Conservation (phyloP, 2,113 vertebrate species). For the Lasiurus borealis region DNA sequence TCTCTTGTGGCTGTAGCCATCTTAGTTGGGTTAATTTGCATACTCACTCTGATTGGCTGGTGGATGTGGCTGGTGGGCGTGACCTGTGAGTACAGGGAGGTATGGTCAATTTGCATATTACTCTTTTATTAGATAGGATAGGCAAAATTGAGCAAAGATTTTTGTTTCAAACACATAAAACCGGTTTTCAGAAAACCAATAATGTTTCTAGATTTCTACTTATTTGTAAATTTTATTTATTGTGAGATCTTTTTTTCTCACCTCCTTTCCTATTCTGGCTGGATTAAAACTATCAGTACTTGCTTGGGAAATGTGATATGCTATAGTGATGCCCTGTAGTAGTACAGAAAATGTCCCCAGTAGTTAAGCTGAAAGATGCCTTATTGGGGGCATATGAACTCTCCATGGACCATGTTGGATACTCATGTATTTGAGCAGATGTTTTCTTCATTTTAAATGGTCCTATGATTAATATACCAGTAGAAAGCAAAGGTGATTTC, state of each 20-base stretch:
- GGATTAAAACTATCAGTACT: background rate
- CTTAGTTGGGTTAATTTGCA: no score
- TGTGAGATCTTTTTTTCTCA: background rate
- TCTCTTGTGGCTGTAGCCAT: no score
- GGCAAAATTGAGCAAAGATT: background rate
- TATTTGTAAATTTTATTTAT: conserved; percentile 13
- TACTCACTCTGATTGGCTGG: no score
- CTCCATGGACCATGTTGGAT: background rate
- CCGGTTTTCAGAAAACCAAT: background rate
- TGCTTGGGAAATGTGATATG: background rate
- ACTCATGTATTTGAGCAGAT: conserved; percentile 8
- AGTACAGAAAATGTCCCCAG: background rate
- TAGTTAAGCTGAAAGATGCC: background rate
- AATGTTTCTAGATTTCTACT: conserved; percentile 26
- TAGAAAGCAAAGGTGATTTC: conserved; percentile 56
- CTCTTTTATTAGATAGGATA: background rate
- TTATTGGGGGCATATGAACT: background rate
- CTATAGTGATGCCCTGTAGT: background rate
- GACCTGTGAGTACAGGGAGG: no score
- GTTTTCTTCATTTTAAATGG: conserved; percentile 53
- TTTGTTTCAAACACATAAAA: conserved; percentile 55
- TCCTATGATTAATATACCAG: background rate
- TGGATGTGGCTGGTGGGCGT: no score
- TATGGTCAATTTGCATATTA: no score
- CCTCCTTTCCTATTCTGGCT: background rate